These are phyloP conservation scores for Halisarca cf. caerulea DNA, from an alignment of 37 sponge, comb jelly and placozoan species.

Conservation along the genomic window DNA sequence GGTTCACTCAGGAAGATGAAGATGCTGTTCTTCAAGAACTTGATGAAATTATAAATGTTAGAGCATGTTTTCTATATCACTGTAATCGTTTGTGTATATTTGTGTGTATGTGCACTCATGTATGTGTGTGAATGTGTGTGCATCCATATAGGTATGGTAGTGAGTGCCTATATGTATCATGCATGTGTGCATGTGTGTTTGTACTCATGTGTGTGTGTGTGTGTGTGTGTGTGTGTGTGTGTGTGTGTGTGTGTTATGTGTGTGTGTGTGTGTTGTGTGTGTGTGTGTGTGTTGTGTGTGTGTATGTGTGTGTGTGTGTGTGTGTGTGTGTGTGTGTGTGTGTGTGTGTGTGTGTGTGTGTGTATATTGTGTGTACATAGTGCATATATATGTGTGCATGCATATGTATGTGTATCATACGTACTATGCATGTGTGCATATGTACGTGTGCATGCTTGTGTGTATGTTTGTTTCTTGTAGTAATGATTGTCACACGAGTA, in stretches of 20 bases:
- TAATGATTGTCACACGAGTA: no score
- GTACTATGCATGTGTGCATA: background rate
- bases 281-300: constrained; percentile 12
- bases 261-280: background rate
- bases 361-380: background rate
- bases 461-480: background rate
- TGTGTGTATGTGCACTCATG: background rate
- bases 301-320: background rate
- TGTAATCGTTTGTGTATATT: background rate
- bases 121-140: constrained; percentile 8
- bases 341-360: constrained; percentile 26
- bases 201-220: constrained; percentile 1
- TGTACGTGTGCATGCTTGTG: constrained; percentile 9
- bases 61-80: background rate
- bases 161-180: background rate
- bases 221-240: constrained; percentile 29
- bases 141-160: background rate
- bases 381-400: background rate
- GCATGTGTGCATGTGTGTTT: background rate
- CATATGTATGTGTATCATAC: background rate
- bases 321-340: constrained; percentile 25
- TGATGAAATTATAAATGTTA: constrained; percentile 63
- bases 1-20: constrained; percentile 88
- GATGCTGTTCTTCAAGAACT: constrained; percentile 84
- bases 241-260: background rate